Percentiles rank a stretch among this genome's conserved stretches.
phyloP scores from a whole-genome alignment of 1,140 invertebrate genomes.

The Nixonia krombeini region DNA sequence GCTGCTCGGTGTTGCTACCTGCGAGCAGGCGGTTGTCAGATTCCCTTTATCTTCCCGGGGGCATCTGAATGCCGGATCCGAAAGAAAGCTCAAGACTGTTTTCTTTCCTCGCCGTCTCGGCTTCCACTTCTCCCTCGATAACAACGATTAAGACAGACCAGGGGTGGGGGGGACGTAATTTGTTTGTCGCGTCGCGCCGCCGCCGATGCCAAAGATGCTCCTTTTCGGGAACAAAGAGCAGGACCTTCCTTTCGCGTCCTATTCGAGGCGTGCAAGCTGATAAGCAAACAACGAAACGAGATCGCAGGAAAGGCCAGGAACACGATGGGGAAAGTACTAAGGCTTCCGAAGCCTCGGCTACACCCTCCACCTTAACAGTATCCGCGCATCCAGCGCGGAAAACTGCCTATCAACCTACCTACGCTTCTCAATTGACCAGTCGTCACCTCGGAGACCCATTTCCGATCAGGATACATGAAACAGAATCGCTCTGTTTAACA shows the following conservation, averaged over 20 bases:
- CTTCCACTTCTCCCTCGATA: constrained; percentile 17
- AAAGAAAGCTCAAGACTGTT: too few species aligned
- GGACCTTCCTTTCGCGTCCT: constrained; percentile 2
- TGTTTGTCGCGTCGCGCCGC: constrained; percentile 38
- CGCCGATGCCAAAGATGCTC: neutral
- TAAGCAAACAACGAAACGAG: constrained; percentile 50
- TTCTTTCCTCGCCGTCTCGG: constrained; percentile 41
- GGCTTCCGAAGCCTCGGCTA: constrained; percentile 62
- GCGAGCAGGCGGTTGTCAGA: constrained; percentile 69
- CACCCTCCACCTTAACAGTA: constrained; percentile 37
- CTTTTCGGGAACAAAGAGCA: too few species aligned
- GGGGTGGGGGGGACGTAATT: constrained; percentile 51
- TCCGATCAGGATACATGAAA: too few species aligned
- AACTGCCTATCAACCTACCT: constrained; percentile 47
- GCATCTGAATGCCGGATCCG: constrained; percentile 62
- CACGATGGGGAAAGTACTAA: constrained; percentile 55
- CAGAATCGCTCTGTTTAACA: too few species aligned
- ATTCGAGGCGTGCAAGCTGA: constrained; percentile 3
- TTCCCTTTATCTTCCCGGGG: constrained; percentile 68
- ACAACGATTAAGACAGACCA: constrained; percentile 25
- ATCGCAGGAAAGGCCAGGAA: constrained; percentile 56
- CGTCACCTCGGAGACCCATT: too few species aligned
- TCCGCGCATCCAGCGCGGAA: constrained; percentile 38
- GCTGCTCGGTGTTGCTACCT: constrained; percentile 64
- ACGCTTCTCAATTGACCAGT: constrained; percentile 56